Evolutionary conservation across 2,888 invertebrate species (phyloP), one percentile per base, ranked within the genome.

Genomic region (Archips crataeganus): DNA sequence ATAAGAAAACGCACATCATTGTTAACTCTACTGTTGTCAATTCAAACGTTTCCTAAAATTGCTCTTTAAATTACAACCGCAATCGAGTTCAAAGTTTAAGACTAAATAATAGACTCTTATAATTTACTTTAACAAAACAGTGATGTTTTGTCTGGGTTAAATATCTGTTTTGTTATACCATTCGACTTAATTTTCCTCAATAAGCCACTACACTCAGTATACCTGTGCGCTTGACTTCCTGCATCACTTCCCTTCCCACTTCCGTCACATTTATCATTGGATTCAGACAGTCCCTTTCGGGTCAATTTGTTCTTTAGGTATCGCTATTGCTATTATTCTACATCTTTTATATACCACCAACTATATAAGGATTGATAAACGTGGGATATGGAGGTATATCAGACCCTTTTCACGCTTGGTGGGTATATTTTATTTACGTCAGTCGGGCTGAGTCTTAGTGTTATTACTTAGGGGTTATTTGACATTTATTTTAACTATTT

Each of bases 211-310:
- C n/a, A 49, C 23, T 11, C 11, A 5, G 1, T 47, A 34, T 65
- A 65, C 64, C 64, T 64, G 64, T 49, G 49, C 23, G 45, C 32
- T 13, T 42, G 32, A 57, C 45, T 67, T 67, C 57, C 67, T 45
- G 67, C 45, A 45, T 23, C 47, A 51, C 65, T 65, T 65, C 65
- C 13, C 32, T 36, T 65, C 42, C 42, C 63, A 57, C 15, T 67
- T 67, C 57, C 57, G 57, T 45, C 42, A 59, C 42, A 67, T 67
- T 67, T 67, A 67, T 57, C 57, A 67, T 32, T 39, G 45, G 42
- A 39, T 45, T 39, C 34, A 54, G 65, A 23, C 67, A 67, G 67
- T 67, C 57, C 67, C 67, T 67, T 67, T 67, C 45, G 67, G 45
- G 57, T 67, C 57, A 42, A 64, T 67, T 57, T 67, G 67, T 45